phyloP scores from a whole-genome alignment of 2,797 vertebrate species.

The Sebastes minor region DNA sequence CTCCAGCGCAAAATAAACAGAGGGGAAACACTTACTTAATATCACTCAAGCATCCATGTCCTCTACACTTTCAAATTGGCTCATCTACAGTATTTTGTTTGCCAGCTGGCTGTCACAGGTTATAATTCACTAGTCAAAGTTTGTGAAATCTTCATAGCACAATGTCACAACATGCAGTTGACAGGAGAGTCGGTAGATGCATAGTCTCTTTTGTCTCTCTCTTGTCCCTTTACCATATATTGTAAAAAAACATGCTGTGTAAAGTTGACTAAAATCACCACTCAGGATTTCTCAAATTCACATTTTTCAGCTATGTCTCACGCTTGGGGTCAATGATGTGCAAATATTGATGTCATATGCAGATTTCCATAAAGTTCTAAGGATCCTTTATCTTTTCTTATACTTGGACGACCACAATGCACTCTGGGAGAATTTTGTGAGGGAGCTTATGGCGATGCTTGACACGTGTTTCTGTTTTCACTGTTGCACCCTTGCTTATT shows the following conservation, averaged over 20 bases:
- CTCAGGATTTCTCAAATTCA: constrained; percentile 7
- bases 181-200: background rate
- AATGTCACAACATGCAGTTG: background rate
- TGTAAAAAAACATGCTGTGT: background rate
- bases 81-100: background rate
- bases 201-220: background rate
- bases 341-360: constrained; percentile 26
- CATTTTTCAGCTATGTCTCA: constrained; percentile 4
- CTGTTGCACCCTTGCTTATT: background rate
- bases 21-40: background rate
- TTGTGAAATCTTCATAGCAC: constrained; percentile 15
- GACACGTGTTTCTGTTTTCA: background rate
- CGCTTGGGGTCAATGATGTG: background rate
- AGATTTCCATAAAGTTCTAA: constrained; percentile 11
- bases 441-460: constrained; percentile 10
- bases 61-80: constrained; percentile 1
- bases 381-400: constrained; percentile 39
- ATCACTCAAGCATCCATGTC: background rate
- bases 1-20: background rate
- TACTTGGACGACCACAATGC: background rate
- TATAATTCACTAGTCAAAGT: constrained; percentile 15
- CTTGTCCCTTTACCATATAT: background rate
- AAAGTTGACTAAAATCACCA: constrained; percentile 9
- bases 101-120: background rate
- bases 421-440: constrained; percentile 20